These are phyloP conservation scores for Isurus oxyrinchus DNA, from an alignment of 2,113 vertebrate species.

Conservation along the genomic window DNA sequence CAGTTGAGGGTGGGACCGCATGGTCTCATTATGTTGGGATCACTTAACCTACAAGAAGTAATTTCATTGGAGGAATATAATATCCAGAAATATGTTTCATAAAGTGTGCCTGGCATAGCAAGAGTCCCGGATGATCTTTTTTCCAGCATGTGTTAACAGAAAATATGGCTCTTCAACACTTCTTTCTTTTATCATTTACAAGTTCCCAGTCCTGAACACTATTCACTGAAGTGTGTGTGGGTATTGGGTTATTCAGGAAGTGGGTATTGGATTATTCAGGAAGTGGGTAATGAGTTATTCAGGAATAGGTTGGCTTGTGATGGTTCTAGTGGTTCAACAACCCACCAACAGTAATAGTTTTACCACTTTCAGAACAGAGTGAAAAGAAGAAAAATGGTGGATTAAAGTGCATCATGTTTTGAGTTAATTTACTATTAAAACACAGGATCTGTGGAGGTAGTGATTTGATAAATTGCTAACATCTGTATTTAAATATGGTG, in stretches of 20 bases:
- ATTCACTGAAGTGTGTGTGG: neutral
- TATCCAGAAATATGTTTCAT: neutral
- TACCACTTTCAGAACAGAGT: neutral
- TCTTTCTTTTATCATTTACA: neutral
- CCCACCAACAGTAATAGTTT: neutral
- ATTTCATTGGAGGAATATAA: neutral
- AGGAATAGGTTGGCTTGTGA: neutral
- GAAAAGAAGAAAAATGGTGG: neutral
- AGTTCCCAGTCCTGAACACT: neutral
- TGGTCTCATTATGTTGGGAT: neutral
- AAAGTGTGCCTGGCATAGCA: neutral
- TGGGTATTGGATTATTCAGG: too few relatives aligned
- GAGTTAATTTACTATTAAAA: neutral
- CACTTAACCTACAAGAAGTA: neutral
- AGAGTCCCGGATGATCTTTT: neutral
- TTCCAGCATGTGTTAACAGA: neutral
- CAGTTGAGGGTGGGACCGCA: too few relatives aligned
- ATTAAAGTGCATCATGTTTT: neutral
- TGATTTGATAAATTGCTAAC: neutral
- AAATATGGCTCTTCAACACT: neutral
- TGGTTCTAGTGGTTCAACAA: neutral
- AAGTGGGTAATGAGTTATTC: neutral
- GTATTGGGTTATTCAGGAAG: neutral
- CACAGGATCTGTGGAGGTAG: neutral
- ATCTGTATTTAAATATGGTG: too few relatives aligned